These are phyloP conservation scores for Enteromius trimaculatus DNA, from an alignment of 2,797 vertebrate genomes.

Conservation along the genomic window DNA sequence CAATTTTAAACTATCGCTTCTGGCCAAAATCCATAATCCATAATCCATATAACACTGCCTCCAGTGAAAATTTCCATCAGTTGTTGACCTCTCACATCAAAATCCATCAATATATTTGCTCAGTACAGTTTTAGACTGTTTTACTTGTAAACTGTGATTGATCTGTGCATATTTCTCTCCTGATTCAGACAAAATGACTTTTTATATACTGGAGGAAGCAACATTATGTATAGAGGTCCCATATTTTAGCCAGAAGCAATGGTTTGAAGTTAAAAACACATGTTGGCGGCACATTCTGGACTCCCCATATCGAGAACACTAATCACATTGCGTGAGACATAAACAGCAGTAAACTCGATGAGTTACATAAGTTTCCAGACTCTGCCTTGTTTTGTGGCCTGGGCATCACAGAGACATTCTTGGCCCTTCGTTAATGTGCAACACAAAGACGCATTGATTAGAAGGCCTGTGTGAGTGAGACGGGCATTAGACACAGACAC, in stretches of 20 bases:
- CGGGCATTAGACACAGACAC: constrained; percentile 56
- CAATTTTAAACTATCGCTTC: too few relatives aligned
- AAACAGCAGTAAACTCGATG: constrained; percentile 31
- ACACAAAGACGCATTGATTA: constrained; percentile 60
- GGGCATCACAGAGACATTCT: constrained; percentile 22
- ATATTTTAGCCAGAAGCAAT: neutral
- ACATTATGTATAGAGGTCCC: neutral
- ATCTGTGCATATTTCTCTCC: too few relatives aligned
- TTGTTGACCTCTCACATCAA: too few relatives aligned
- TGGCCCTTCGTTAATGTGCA: constrained; percentile 41
- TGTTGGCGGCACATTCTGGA: neutral
- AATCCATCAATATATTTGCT: too few relatives aligned
- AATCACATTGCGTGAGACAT: constrained; percentile 3
- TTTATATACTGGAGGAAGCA: neutral
- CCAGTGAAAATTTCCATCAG: too few relatives aligned
- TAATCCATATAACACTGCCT: too few relatives aligned
- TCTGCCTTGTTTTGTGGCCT: constrained; percentile 45
- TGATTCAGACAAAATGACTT: neutral
- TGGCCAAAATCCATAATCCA: too few relatives aligned
- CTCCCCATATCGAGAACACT: neutral
- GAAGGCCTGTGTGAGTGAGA: constrained; percentile 51
- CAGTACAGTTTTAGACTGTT: too few relatives aligned
- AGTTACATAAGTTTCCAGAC: constrained; percentile 50
- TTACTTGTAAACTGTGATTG: too few relatives aligned
- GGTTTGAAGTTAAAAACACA: neutral